These are phyloP conservation scores for Aratinga solstitialis DNA, from an alignment of 2,797 vertebrate genomes.

Conservation along the genomic window DNA sequence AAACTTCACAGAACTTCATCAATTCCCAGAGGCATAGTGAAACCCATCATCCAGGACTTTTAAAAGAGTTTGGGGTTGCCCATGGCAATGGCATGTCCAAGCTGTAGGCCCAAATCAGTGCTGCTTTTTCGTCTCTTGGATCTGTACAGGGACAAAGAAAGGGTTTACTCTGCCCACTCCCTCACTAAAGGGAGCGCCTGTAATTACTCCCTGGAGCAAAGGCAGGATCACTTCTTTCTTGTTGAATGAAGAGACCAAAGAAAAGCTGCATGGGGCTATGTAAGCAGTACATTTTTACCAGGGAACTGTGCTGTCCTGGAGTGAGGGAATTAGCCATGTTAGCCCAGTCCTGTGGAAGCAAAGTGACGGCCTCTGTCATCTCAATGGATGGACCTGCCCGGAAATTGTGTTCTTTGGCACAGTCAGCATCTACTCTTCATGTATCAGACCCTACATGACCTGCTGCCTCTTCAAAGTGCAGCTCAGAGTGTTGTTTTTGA, in stretches of 20 bases:
- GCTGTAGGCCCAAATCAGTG: background rate
- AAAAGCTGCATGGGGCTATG: background rate
- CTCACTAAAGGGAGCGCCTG: background rate
- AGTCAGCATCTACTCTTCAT: constrained; percentile 7
- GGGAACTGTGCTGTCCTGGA: background rate
- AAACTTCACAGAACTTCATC: background rate
- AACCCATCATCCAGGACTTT: background rate
- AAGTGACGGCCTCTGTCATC: background rate
- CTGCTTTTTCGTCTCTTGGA: background rate
- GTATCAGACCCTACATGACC: background rate
- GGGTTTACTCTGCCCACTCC: background rate
- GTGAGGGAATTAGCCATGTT: background rate
- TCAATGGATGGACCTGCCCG: background rate
- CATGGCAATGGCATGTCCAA: background rate
- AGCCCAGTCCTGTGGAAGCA: background rate
- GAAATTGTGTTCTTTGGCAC: background rate
- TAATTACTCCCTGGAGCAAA: background rate
- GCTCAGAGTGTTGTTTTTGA: background rate
- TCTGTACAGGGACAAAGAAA: background rate
- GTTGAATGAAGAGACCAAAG: background rate
- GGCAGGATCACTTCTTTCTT: background rate
- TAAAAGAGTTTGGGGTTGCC: background rate
- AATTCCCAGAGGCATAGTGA: background rate
- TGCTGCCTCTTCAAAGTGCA: background rate
- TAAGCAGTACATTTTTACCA: accelerated